Base-by-base conservation (phyloP, 1,140 invertebrate species). In the Phthorimaea operculella region DNA sequence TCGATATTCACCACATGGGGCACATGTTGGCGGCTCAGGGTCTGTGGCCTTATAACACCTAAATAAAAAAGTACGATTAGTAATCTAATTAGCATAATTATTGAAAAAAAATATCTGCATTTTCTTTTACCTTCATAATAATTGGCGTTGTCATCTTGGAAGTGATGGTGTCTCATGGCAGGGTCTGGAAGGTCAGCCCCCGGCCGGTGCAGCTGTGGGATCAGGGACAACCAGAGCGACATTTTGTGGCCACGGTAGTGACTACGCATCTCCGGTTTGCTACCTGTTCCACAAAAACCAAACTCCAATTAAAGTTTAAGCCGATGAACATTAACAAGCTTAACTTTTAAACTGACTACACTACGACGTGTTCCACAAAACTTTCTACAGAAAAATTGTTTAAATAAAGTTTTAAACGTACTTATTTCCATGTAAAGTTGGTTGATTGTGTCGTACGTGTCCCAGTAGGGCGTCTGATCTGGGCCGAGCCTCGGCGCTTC, bases 161-260 rank as follows among this genome's bases (percentile, higher is more conserved):
- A 93, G 75, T 93, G 92, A 80, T 94, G 92, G 79, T 94, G 92
- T 33, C 91, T 83, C 92, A 93, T 93, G 36, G 90, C 91, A 4
- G 81, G 76, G 49, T 84, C 81, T 11, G 81, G 81, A 48, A 84
- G 57, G 33, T 84, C 81, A 58, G 91, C 90, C 0, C 92, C 92
- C 1, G 92, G 91, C 63, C 92, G 90, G 79, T 94, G 92, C 50
- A 94, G 88, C 73, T 96, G 94, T 8, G 96, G 96, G 59, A 98
- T 93, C 15, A 97, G 88, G 66, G 95, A 94, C 33, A 95, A 83
- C 96, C 96, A 98, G 36, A 97, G 89, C 9, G 94, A 94, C 88
- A 96, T 93, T 80, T 96, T 95, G 78, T 95, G 93, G 33, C 94
- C 94, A 11, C 94, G 88, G 76, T 96, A 97, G 82, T 96, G 95